Evolutionary conservation across 2,113 vertebrate species (phyloP).

Genomic region (Menura novaehollandiae): DNA sequence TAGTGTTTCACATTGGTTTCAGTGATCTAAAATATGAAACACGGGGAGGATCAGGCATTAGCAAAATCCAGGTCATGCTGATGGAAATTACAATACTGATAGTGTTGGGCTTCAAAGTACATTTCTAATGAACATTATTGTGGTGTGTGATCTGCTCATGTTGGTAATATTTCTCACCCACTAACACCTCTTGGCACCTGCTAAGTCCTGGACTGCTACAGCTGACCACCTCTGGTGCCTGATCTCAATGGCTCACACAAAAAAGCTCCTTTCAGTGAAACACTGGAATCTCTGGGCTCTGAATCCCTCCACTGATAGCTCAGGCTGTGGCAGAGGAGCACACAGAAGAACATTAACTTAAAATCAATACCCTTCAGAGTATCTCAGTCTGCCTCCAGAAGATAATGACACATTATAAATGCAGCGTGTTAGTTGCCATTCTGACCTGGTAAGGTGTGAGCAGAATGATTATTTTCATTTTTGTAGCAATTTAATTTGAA

Average conservation of each 20-base stretch:
- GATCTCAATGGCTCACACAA: not conserved
- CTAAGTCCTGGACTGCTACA: not conserved
- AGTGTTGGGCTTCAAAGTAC: not conserved
- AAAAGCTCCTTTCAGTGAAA: not conserved
- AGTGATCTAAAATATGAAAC: not conserved
- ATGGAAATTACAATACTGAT: not conserved
- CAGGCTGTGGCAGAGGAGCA: not conserved
- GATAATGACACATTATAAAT: not conserved
- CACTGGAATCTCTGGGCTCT: not conserved
- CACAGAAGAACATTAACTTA: not conserved
- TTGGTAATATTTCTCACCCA: not conserved
- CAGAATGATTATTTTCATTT: not conserved
- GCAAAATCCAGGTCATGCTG: not conserved
- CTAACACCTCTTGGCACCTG: not conserved
- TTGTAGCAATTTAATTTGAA: not conserved
- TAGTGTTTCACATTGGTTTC: not conserved
- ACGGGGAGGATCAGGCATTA: not conserved
- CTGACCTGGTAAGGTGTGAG: accelerated
- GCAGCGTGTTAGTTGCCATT: not conserved
- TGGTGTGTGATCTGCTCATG: not conserved
- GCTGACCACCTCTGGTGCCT: not conserved
- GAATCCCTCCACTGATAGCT: not conserved
- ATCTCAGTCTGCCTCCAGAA: not conserved
- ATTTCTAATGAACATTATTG: not conserved
- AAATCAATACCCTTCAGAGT: not conserved